Conservation (phyloP, 2,797 vertebrate species). For the Hephaestus fuliginosus region DNA sequence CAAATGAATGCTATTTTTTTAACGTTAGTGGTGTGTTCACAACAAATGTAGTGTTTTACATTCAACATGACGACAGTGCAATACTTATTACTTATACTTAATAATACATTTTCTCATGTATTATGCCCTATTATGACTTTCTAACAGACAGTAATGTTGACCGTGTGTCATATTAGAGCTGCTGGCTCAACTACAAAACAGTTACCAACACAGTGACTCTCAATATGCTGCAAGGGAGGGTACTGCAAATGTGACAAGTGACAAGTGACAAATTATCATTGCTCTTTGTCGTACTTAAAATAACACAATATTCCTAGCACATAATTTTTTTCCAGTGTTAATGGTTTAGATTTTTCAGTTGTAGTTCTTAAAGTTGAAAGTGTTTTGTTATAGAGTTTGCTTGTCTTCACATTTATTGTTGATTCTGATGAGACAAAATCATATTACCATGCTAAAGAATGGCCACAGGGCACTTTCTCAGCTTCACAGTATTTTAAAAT, state of each 20-base stretch:
- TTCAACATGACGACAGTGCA: not conserved
- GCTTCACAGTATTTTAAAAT: not conserved
- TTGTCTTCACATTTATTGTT: not conserved
- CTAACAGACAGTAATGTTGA: too few relatives aligned
- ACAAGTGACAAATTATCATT: slow-evolving; percentile 5
- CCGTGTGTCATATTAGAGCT: too few relatives aligned
- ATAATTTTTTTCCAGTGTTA: not conserved
- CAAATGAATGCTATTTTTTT: slow-evolving; percentile 9
- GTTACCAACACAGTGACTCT: too few relatives aligned
- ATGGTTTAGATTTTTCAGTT: not conserved
- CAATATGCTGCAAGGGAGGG: too few relatives aligned
- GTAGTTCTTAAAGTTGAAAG: not conserved
- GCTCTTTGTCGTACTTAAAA: not conserved
- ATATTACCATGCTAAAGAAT: not conserved
- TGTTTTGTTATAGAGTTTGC: not conserved
- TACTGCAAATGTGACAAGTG: too few relatives aligned
- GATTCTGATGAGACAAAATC: not conserved
- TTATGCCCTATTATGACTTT: not conserved
- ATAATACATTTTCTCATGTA: not conserved
- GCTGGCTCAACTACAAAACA: too few relatives aligned
- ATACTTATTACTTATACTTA: not conserved
- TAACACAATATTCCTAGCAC: slow-evolving; percentile 1
- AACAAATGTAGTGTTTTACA: not conserved
- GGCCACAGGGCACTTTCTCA: not conserved
- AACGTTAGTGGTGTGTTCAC: not conserved